Evolutionary conservation across 2,113 vertebrate species (phyloP), one percentile per base, ranked within the genome.

Genomic region (Leiothrix lutea): DNA sequence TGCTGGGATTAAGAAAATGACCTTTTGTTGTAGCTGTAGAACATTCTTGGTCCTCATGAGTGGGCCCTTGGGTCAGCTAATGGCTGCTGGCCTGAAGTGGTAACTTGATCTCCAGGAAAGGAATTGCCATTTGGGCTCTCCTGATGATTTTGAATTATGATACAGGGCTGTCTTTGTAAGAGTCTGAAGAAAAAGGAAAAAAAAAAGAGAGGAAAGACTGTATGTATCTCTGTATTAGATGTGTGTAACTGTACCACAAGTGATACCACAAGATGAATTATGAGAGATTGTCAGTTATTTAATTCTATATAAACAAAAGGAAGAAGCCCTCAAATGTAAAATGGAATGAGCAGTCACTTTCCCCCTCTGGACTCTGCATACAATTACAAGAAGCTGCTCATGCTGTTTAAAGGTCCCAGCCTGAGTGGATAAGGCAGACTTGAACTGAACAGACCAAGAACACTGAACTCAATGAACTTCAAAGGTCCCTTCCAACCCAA

Each of bases 31-130:
- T 66, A 94, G 42, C 42, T 79, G 3, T 44, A n/a, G 51, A 57
- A 40, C 62, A 40, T 64, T 80, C 60, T 19, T 79, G 48, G n/a
- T 83, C 35, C 61, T 80, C 24, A 9, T 58, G 56, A 84, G 44
- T 26, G 40, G 60, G 8, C 79, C 80, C 81, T 90, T 2, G 14
- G 64, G 82, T 88, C 79, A 71, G 79, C 40, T 92, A 71, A 81
- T 66, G 65, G 69, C 91, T 86, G 48, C 69, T 66, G 62, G 29
- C 70, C 81, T 90, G 3, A 54, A 62, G 2, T 62, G 87, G 62
- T 77, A 69, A 91, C 73, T 67, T 62, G 73, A 67, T 89, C 79
- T 80, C 51, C 35, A 54, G 71, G 79, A 90, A 79, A 40, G 26
- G 35, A 80, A 58, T 88, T 82, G 20, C 11, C 20, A 11, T 65